phyloP scores from a whole-genome alignment of 2,113 vertebrate species.

The Pogonocichla stellata region DNA sequence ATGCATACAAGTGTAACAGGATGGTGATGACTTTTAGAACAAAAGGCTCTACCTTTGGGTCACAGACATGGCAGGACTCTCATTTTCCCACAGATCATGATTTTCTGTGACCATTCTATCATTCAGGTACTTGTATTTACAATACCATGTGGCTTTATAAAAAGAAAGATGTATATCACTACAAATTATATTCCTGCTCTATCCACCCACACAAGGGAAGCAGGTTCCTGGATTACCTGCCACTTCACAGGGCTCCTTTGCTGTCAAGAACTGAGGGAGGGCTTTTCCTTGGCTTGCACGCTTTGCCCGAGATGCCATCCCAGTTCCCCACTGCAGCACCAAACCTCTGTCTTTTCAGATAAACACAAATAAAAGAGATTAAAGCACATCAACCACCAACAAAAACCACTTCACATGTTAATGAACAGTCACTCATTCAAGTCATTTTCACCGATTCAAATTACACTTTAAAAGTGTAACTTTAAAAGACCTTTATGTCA shows the following conservation, averaged over 20 bases:
- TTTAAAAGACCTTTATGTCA: not conserved
- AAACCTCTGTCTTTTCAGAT: constrained; percentile 73
- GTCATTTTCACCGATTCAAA: not conserved
- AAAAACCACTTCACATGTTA: not conserved
- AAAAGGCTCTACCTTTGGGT: not conserved
- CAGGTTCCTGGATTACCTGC: constrained; percentile 74
- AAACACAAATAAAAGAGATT: not conserved
- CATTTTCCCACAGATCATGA: not conserved
- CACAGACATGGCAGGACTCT: not conserved
- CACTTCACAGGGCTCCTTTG: constrained; percentile 82
- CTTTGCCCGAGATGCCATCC: constrained; percentile 80
- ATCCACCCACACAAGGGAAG: not conserved
- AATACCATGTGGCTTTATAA: not conserved
- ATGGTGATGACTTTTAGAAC: not conserved
- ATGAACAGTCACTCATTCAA: not conserved
- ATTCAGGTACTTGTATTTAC: not conserved
- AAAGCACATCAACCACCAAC: not conserved
- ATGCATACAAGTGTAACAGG: not conserved
- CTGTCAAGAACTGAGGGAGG: constrained; percentile 81
- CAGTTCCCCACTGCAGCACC: constrained; percentile 92
- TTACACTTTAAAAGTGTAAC: not conserved
- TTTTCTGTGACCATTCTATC: not conserved
- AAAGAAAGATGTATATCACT: not conserved
- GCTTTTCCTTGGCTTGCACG: constrained; percentile 69
- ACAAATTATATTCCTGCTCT: not conserved